A percentile compares a stretch with the other conserved stretches of the same genome.
phyloP scores from a whole-genome alignment of 2,888 invertebrate genomes.

The Himalopsyche anomala region DNA sequence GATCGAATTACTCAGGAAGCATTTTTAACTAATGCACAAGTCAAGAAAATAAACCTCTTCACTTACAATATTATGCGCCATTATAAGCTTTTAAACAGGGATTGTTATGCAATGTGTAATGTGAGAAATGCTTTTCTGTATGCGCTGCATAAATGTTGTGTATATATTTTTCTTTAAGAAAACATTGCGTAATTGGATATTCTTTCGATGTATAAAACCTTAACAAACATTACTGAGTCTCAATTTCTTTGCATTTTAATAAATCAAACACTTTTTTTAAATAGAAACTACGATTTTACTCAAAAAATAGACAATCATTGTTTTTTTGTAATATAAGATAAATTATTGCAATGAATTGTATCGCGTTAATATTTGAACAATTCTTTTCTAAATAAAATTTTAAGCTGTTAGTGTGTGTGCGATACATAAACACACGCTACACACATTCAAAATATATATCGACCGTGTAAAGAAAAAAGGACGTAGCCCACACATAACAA shows the following conservation, averaged over 20 bases:
- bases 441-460: no score
- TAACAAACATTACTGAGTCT: neutral
- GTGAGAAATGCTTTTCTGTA: neutral
- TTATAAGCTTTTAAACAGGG: constrained; percentile 14
- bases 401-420: no score
- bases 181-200: neutral
- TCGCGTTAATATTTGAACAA: no score
- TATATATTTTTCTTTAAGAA: neutral
- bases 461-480: no score
- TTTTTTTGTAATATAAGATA: no score
- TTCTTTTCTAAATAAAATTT: no score
- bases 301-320: no score
- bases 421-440: no score
- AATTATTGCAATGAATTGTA: no score
- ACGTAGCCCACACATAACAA: no score
- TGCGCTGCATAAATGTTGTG: neutral
- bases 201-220: neutral
- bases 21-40: constrained; percentile 44
- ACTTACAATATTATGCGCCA: constrained; percentile 27
- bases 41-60: constrained; percentile 30
- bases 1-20: constrained; percentile 57
- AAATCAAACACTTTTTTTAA: no score
- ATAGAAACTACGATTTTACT: no score
- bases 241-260: neutral
- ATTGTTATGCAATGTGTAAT: constrained; percentile 30